Evolutionary conservation across 2,113 vertebrate genomes (phyloP).

Genomic region (Pelecanus crispus): DNA sequence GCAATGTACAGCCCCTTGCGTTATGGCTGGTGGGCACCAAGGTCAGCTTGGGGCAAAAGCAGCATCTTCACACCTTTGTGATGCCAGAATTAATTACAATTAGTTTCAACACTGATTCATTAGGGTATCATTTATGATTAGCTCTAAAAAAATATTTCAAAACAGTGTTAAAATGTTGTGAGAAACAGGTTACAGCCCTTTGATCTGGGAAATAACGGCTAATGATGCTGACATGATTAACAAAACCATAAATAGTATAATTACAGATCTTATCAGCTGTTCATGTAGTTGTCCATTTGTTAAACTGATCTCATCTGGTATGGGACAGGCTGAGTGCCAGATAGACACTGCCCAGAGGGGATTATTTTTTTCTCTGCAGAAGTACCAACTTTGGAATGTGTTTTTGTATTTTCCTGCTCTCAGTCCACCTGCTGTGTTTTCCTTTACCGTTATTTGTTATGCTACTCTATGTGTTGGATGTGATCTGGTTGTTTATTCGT

Average conservation of each 20-base stretch:
- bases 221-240: neutral
- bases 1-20: neutral
- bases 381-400: neutral
- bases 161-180: neutral
- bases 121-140: neutral
- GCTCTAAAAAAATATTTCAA: neutral
- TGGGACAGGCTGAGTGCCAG: neutral
- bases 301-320: neutral
- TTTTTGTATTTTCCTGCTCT: neutral
- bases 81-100: neutral
- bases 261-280: neutral
- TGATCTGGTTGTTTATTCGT: neutral
- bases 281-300: neutral
- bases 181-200: neutral
- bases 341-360: neutral
- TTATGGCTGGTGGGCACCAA: neutral
- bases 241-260: neutral
- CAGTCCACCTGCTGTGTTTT: neutral
- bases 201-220: neutral
- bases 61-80: neutral
- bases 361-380: neutral
- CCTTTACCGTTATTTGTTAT: neutral
- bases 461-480: neutral
- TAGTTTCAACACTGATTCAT: neutral
- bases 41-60: neutral